A percentile compares a stretch with the other conserved stretches of the same genome.
Evolutionary conservation across 2,888 invertebrate genomes (phyloP).

Genomic region (Synanthedon vespiformis): DNA sequence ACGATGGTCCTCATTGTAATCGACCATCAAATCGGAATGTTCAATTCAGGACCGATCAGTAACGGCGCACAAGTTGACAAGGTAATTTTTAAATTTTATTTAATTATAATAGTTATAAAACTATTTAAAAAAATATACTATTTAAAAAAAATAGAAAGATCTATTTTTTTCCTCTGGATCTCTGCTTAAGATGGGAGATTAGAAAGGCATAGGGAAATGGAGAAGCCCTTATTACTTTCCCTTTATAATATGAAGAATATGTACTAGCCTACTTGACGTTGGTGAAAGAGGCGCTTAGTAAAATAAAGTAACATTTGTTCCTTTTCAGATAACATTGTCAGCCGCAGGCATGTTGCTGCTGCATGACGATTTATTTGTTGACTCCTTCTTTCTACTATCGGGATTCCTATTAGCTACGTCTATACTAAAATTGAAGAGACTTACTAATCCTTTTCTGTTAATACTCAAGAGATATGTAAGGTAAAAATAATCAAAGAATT

Average conservation of each 20-base stretch:
- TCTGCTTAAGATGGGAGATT: too few species aligned
- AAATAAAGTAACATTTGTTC: not conserved
- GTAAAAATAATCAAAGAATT: conserved; percentile 28
- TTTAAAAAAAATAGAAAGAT: too few species aligned
- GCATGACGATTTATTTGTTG: conserved; percentile 74
- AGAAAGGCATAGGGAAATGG: too few species aligned
- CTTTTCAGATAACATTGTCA: conserved; percentile 23
- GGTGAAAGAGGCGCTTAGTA: too few species aligned
- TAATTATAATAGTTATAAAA: too few species aligned
- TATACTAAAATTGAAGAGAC: conserved; percentile 34
- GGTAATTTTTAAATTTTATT: conserved; percentile 27
- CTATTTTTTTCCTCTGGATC: too few species aligned
- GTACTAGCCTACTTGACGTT: too few species aligned
- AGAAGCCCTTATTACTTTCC: too few species aligned
- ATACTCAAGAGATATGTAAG: conserved; percentile 73
- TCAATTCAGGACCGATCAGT: conserved; percentile 63
- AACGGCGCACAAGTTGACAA: conserved; percentile 67
- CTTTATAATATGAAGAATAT: too few species aligned
- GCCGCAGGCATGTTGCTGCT: conserved; percentile 49
- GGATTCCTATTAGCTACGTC: conserved; percentile 68
- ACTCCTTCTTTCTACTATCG: conserved; percentile 73
- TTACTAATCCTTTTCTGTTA: conserved; percentile 56
- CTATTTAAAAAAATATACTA: too few species aligned
- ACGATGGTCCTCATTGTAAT: conserved; percentile 69
- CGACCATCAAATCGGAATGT: conserved; percentile 68